These are phyloP conservation scores for Neoascia interrupta DNA, from an alignment of 2,888 invertebrate species.

Conservation along the genomic window DNA sequence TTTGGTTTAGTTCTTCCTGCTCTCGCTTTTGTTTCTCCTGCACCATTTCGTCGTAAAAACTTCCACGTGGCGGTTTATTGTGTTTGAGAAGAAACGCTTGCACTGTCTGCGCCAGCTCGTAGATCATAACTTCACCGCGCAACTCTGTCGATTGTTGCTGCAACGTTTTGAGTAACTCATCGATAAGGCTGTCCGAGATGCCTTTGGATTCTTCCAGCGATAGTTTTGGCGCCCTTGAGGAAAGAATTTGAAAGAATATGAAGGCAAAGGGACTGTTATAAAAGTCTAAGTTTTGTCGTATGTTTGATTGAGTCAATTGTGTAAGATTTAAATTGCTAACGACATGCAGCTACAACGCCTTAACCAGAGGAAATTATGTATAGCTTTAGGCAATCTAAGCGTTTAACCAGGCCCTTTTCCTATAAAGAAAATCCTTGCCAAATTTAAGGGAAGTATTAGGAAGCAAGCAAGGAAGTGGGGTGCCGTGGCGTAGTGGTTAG, in stretches of 20 bases:
- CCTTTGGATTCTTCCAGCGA: slow-evolving; percentile 88
- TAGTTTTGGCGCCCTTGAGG: slow-evolving; percentile 85
- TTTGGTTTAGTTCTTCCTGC: slow-evolving; percentile 83
- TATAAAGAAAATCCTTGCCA: too few relatives aligned
- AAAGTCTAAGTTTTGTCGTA: too few relatives aligned
- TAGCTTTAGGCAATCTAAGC: too few relatives aligned
- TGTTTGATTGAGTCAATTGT: too few relatives aligned
- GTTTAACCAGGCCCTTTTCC: too few relatives aligned
- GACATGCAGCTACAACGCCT: too few relatives aligned
- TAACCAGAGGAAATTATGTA: too few relatives aligned
- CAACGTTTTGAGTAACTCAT: slow-evolving; percentile 83
- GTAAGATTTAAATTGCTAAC: too few relatives aligned
- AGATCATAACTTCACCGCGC: slow-evolving; percentile 92
- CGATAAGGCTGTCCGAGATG: slow-evolving; percentile 86
- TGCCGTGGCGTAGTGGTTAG: too few relatives aligned
- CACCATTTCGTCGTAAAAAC: slow-evolving; percentile 96
- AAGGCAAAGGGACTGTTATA: too few relatives aligned
- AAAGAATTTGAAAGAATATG: background rate
- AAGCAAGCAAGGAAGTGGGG: too few relatives aligned
- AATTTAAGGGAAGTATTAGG: too few relatives aligned
- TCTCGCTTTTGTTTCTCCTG: slow-evolving; percentile 85
- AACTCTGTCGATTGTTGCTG: slow-evolving; percentile 81
- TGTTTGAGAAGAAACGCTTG: slow-evolving; percentile 89
- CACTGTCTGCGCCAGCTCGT: slow-evolving; percentile 88
- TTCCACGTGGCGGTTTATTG: slow-evolving; percentile 89